These are phyloP conservation scores for Drosophila recens DNA, from an alignment of 2,888 invertebrate species.

Conservation along the genomic window DNA sequence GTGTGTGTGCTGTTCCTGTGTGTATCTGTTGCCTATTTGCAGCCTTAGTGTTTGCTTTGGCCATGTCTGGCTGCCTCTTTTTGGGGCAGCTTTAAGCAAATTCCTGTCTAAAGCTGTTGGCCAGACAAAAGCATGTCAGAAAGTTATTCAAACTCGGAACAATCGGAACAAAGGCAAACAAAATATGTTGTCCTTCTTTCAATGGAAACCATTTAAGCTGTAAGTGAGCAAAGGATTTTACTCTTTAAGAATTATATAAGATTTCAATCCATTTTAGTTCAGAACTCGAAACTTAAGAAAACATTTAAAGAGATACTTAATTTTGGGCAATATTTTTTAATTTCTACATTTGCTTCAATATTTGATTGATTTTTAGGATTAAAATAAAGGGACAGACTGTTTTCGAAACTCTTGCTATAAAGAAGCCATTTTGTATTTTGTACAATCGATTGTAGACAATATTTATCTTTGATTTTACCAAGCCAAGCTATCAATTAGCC, in stretches of 20 bases:
- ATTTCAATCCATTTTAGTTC: too few relatives aligned
- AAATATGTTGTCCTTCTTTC: constrained; percentile 15
- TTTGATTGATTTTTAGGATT: not conserved
- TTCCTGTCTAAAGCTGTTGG: constrained; percentile 38
- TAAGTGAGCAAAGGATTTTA: constrained; percentile 34
- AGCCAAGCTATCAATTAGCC: not conserved
- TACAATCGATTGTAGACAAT: too few relatives aligned
- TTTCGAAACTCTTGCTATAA: not conserved
- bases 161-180: constrained; percentile 44
- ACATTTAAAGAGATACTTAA: not conserved
- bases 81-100: constrained; percentile 48
- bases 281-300: not conserved
- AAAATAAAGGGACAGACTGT: too few relatives aligned
- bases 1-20: constrained; percentile 8
- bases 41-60: constrained; percentile 36
- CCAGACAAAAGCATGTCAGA: constrained; percentile 45
- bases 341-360: not conserved
- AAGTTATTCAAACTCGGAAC: constrained; percentile 47
- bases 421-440: too few relatives aligned
- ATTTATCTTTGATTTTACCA: too few relatives aligned
- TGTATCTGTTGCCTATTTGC: constrained; percentile 25
- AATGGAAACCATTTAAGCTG: constrained; percentile 19
- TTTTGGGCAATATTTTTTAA: too few relatives aligned
- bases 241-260: not conserved
- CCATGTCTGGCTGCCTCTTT: constrained; percentile 22